Evolutionary conservation across 2,797 vertebrate species (phyloP).

Genomic region (Hylomyscus alleni): DNA sequence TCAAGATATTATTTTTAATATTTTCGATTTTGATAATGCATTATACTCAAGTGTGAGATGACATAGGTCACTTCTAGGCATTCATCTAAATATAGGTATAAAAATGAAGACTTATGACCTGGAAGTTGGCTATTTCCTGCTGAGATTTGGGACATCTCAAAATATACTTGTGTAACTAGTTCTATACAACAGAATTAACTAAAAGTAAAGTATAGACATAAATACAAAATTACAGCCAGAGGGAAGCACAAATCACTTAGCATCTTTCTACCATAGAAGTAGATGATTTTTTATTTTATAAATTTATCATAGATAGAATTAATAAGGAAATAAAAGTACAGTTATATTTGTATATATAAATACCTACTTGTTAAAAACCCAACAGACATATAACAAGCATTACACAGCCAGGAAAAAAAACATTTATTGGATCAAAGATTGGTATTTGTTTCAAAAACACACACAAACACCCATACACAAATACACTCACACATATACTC

Average conservation of each 20-base stretch:
- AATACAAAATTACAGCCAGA: slow-evolving; percentile 16
- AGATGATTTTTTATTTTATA: background rate
- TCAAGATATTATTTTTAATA: background rate
- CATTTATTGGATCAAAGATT: background rate
- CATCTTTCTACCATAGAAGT: background rate
- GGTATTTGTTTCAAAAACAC: background rate
- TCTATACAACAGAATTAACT: background rate
- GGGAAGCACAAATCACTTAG: background rate
- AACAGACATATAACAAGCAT: background rate
- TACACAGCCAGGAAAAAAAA: background rate
- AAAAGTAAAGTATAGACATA: background rate
- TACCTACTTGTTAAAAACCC: background rate
- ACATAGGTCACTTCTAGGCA: background rate
- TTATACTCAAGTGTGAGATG: background rate
- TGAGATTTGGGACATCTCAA: background rate
- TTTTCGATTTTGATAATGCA: background rate
- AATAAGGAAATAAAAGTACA: background rate
- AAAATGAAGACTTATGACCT: background rate
- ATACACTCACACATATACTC: background rate
- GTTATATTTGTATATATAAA: background rate
- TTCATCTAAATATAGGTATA: background rate
- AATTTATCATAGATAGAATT: background rate
- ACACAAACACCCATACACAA: background rate
- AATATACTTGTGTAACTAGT: background rate
- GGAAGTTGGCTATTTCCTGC: background rate